These are phyloP conservation scores for Drosophila grimshawi DNA, from an alignment of 1,140 invertebrate species.

Conservation along the genomic window DNA sequence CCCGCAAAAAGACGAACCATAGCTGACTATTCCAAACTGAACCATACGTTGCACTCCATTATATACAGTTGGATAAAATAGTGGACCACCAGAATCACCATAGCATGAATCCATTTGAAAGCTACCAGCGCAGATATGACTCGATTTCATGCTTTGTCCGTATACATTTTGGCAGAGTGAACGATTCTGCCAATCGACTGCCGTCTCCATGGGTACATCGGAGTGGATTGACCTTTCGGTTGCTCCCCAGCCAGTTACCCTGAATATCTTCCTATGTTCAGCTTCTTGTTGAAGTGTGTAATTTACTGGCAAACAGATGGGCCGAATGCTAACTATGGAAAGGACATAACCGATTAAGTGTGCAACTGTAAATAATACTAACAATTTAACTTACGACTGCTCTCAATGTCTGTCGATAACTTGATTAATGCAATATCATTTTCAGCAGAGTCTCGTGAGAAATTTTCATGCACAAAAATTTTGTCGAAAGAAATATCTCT, in stretches of 20 bases:
- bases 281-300: background rate
- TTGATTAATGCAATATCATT: conserved; percentile 36
- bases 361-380: background rate
- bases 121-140: conserved; percentile 20
- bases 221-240: background rate
- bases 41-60: conserved; percentile 1
- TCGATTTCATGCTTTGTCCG: rapidly evolving
- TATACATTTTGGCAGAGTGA: background rate
- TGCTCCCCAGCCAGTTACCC: conserved; percentile 30
- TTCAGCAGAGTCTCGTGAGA: background rate
- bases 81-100: conserved; percentile 32
- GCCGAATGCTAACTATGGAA: background rate
- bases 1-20: background rate
- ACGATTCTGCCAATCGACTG: background rate
- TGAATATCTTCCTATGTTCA: background rate
- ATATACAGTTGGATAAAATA: background rate
- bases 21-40: conserved; percentile 31
- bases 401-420: background rate
- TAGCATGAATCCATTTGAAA: background rate
- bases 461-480: conserved; percentile 7
- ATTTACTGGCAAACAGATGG: conserved; percentile 17
- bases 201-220: conserved; percentile 3
- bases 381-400: background rate
- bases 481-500: conserved; percentile 13
- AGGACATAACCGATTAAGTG: background rate